Evolutionary conservation across 2,797 vertebrate genomes (phyloP).

Genomic region (Zenarchopterus dispar): DNA sequence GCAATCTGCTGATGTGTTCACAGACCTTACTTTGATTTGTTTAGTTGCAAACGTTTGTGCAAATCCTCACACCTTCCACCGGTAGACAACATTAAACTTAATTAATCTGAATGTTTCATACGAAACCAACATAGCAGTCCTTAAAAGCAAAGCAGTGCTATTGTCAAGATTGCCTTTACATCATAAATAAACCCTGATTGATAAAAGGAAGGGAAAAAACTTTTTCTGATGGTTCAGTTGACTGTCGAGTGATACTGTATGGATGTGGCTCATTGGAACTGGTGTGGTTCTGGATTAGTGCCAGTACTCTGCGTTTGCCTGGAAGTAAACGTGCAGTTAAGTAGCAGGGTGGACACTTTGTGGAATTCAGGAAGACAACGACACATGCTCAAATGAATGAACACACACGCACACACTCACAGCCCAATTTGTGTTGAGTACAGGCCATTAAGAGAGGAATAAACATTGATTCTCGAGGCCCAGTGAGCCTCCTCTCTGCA

Average conservation of each 20-base stretch:
- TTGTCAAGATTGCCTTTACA: no score
- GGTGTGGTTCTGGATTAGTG: constrained; percentile 33
- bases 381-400: constrained; percentile 15
- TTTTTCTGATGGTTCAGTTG: constrained; percentile 45
- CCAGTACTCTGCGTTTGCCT: constrained; percentile 5
- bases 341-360: constrained; percentile 15
- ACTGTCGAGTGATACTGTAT: constrained; percentile 32
- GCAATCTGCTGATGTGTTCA: constrained; percentile 14
- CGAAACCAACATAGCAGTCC: no score
- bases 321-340: constrained; percentile 24
- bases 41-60: no score
- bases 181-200: constrained; percentile 5
- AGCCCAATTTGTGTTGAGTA: constrained; percentile 32
- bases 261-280: constrained; percentile 21
- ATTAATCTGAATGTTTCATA: no score
- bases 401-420: neutral
- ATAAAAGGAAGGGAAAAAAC: constrained; percentile 12
- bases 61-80: no score
- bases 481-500: constrained; percentile 29
- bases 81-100: no score
- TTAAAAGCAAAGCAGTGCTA: no score
- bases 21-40: no score
- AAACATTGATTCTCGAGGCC: constrained; percentile 47
- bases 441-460: constrained; percentile 32
- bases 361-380: constrained; percentile 23